phyloP scores from a whole-genome alignment of 2,888 invertebrate genomes.

The Sphaerolaimus hirsutus region DNA sequence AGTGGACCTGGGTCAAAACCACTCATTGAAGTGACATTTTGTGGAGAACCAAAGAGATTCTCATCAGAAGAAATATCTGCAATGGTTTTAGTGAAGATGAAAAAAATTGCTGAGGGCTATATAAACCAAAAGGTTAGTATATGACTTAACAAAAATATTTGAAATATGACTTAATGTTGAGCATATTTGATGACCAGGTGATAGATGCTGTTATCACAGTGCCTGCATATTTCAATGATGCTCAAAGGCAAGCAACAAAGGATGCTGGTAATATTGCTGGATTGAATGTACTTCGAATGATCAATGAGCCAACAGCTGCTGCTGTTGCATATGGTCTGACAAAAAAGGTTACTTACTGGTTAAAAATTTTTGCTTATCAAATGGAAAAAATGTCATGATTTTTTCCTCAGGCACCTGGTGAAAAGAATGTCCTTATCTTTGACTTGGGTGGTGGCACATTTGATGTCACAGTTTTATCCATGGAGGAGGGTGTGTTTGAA shows the following conservation, averaged over 20 bases:
- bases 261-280: conserved; percentile 89
- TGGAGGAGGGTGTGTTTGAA: conserved; percentile 95
- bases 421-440: conserved; percentile 91
- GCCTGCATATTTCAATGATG: conserved; percentile 96
- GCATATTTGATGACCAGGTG: too few relatives aligned
- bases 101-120: conserved; percentile 43
- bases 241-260: conserved; percentile 56
- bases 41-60: conserved; percentile 56
- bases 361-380: too few relatives aligned
- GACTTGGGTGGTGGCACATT: conserved; percentile 98
- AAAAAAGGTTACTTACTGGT: too few relatives aligned
- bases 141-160: too few relatives aligned
- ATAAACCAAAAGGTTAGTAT: conserved; percentile 75
- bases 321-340: conserved; percentile 24
- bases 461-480: conserved; percentile 86
- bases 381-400: too few relatives aligned
- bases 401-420: too few relatives aligned
- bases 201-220: conserved; percentile 68
- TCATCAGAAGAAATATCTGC: conserved; percentile 96
- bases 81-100: conserved; percentile 93
- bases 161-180: too few relatives aligned
- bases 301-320: conserved; percentile 51
- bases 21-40: conserved; percentile 59
- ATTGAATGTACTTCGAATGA: conserved; percentile 72
- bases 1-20: too few relatives aligned